A percentile compares a stretch with the other conserved stretches of the same genome.
phyloP scores from a whole-genome alignment of 2,113 vertebrate species.

The Eleginops maclovinus region DNA sequence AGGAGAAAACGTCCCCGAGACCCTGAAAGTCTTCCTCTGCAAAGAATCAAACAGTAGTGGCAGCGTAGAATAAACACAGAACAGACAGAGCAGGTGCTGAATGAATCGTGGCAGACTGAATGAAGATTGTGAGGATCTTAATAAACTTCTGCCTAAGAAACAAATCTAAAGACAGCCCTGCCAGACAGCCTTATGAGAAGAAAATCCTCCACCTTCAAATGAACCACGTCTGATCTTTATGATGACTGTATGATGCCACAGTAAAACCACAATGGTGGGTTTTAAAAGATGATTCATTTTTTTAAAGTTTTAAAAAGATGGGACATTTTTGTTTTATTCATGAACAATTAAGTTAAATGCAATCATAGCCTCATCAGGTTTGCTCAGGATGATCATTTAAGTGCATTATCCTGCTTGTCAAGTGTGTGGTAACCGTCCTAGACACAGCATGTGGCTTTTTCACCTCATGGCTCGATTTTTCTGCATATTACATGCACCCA shows the following conservation, averaged over 20 bases:
- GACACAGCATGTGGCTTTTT: conserved; percentile 1
- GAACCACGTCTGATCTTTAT: neutral
- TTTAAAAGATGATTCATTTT: neutral
- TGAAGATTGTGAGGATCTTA: conserved; percentile 29
- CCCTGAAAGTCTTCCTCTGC: conserved; percentile 72
- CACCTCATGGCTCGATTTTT: neutral
- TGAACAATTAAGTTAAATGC: conserved; percentile 24
- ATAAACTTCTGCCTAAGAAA: conserved; percentile 43
- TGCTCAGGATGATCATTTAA: conserved; percentile 34
- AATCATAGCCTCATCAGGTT: conserved; percentile 35
- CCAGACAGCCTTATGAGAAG: conserved; percentile 22
- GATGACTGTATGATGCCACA: neutral
- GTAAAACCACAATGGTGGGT: neutral
- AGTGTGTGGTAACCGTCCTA: conserved; percentile 17
- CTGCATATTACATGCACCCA: conserved; percentile 22
- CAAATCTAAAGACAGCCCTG: conserved; percentile 13
- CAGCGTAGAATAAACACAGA: conserved; percentile 64
- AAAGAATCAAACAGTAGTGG: conserved; percentile 74
- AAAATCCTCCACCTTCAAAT: conserved; percentile 21
- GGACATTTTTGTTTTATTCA: neutral
- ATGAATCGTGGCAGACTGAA: conserved; percentile 50
- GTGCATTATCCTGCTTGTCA: conserved; percentile 13
- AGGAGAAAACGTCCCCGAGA: conserved; percentile 77
- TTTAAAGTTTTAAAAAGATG: conserved; percentile 11
- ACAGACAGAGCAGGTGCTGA: conserved; percentile 21